phyloP scores from a whole-genome alignment of 2,888 invertebrate species.

The Brenthis hecate region DNA sequence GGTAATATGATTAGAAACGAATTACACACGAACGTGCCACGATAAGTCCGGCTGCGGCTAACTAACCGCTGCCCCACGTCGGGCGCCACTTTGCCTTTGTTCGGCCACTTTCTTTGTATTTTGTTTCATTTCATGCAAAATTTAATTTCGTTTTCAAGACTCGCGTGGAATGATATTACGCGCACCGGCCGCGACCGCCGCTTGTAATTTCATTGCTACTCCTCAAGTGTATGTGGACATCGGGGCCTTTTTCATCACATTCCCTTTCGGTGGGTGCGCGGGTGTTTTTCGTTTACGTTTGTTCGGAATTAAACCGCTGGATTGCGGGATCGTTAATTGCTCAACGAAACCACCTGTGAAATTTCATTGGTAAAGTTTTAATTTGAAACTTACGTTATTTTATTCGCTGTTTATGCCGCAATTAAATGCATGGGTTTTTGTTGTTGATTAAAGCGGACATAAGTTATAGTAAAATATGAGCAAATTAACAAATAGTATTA shows the following conservation, averaged over 20 bases:
- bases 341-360: constrained; percentile 68
- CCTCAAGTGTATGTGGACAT: constrained; percentile 81
- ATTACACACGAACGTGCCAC: constrained; percentile 62
- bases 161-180: constrained; percentile 81
- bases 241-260: constrained; percentile 80
- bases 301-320: constrained; percentile 76
- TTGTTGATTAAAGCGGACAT: constrained; percentile 23
- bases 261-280: constrained; percentile 75
- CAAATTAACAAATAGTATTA: background rate
- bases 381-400: constrained; percentile 56
- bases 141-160: constrained; percentile 83
- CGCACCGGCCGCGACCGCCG: constrained; percentile 66
- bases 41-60: constrained; percentile 54
- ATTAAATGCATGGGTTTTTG: constrained; percentile 40
- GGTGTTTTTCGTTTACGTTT: constrained; percentile 72
- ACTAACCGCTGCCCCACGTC: constrained; percentile 66
- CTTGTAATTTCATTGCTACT: constrained; percentile 75
- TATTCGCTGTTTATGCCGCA: constrained; percentile 51
- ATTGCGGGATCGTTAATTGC: constrained; percentile 78
- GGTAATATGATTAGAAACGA: constrained; percentile 79
- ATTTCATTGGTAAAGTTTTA: constrained; percentile 64
- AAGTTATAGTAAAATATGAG: background rate
- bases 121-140: constrained; percentile 82
- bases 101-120: constrained; percentile 79
- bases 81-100: constrained; percentile 74